phyloP scores from a whole-genome alignment of 2,888 invertebrate species.

The Opisthograptis luteolata region DNA sequence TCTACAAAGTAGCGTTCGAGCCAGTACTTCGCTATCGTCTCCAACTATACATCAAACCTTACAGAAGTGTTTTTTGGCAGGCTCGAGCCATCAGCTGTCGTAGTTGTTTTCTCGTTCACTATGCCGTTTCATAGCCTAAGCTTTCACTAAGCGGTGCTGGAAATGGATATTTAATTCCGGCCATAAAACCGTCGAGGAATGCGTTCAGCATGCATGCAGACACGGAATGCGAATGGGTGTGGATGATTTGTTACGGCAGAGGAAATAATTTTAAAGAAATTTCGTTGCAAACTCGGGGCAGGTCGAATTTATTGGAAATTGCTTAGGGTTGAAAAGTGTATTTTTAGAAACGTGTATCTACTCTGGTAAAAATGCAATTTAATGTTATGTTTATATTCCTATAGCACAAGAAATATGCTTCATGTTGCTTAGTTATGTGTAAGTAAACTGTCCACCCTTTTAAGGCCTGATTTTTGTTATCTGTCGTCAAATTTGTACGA shows the following conservation, averaged over 20 bases:
- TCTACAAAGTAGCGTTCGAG: no score
- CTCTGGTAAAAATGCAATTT: no score
- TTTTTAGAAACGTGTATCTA: no score
- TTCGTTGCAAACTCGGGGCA: neutral
- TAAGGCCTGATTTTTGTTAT: no score
- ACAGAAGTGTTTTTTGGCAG: constrained; percentile 34
- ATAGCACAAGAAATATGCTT: no score
- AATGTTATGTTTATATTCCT: no score
- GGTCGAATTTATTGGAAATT: neutral
- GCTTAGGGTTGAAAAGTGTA: no score
- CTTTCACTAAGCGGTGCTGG: constrained; percentile 28
- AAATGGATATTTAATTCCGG: constrained; percentile 37
- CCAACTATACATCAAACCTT: constrained; percentile 1
- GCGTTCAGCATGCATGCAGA: constrained; percentile 21
- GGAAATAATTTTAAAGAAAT: constrained; percentile 9
- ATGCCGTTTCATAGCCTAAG: constrained; percentile 22
- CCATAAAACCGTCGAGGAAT: constrained; percentile 32
- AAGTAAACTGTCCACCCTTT: no score
- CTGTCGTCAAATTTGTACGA: no score
- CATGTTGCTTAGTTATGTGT: no score
- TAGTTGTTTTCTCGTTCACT: constrained; percentile 35
- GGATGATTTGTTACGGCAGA: constrained; percentile 18
- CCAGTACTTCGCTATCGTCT: neutral
- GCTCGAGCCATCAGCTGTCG: constrained; percentile 28
- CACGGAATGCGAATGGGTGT: constrained; percentile 23